These are phyloP conservation scores for Scortum barcoo DNA, from an alignment of 2,113 vertebrate genomes.

Conservation along the genomic window DNA sequence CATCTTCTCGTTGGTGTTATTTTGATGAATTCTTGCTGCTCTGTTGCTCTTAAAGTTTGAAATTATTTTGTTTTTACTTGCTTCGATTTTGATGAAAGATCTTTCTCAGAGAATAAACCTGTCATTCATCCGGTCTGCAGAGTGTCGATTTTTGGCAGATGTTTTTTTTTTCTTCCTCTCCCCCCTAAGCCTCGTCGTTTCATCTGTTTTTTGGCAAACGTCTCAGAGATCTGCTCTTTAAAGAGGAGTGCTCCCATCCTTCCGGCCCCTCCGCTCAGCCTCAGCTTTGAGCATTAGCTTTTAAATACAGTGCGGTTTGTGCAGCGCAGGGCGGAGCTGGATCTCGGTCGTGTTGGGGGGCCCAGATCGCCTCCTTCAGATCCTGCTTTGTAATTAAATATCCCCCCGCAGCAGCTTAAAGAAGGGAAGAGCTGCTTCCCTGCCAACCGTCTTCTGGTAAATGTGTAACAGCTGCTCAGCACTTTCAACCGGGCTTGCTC, in stretches of 20 bases:
- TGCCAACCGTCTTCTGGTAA: conserved; percentile 67
- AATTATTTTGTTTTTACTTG: not conserved
- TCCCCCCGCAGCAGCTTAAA: conserved; percentile 51
- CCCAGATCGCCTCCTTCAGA: conserved; percentile 51
- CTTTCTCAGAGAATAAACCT: not conserved
- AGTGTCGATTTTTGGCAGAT: conserved; percentile 12
- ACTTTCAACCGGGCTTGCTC: conserved; percentile 69
- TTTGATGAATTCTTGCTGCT: not conserved
- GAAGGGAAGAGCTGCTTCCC: conserved; percentile 44
- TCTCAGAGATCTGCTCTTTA: conserved; percentile 55
- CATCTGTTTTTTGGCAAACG: conserved; percentile 52
- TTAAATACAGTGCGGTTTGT: conserved; percentile 57
- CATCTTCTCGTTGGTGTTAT: not conserved
- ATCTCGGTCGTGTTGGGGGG: conserved; percentile 40
- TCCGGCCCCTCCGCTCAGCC: conserved; percentile 60
- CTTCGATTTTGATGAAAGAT: conserved; percentile 24
- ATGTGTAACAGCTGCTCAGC: conserved; percentile 76
- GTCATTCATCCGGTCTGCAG: conserved; percentile 8
- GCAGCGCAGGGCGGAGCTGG: conserved; percentile 52
- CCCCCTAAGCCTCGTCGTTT: conserved; percentile 45
- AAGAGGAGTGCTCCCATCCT: conserved; percentile 70
- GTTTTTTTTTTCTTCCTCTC: conserved; percentile 9
- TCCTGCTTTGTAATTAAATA: conserved; percentile 78
- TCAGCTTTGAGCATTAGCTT: conserved; percentile 55
- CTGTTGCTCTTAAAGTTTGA: not conserved